Evolutionary conservation across 92 coral and sea anemone species (phyloP), one percentile per base, ranked within the genome.

Genomic region (Actinernus sp.): DNA sequence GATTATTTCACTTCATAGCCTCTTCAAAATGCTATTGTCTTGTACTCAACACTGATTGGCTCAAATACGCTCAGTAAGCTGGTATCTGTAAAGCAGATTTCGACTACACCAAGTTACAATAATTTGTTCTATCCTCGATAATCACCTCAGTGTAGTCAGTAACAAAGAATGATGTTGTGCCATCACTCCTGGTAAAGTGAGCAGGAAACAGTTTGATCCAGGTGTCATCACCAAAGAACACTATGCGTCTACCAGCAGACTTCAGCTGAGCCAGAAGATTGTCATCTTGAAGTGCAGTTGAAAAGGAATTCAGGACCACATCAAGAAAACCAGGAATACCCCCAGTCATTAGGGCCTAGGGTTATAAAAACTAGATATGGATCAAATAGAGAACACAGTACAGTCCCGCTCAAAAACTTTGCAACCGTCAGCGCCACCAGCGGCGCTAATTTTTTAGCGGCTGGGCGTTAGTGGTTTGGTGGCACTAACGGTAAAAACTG

Each of bases 161-260:
- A 13, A 94, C 98, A 83, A 94, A 94, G 63, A 94, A 94, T 34
- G 98, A 94, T 8, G 94, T 91, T 21, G 98, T 94, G 21, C 98
- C 98, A 72, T 94, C 98, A 39, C 71, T 64, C 31, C 98, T 79
- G 43, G 27, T 25, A 45, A 94, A 94, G 48, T 90, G 87, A 40
- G 39, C 84, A 31, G 98, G 98, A 63, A 94, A 94, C 36, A 94
- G 84, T 72, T 79, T 94, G 27, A 94, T 70, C 98, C 98, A 94
- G 12, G 98, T 94, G 50, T 94, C 98, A 36, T 94, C 98, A 32
- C 98, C 98, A 58, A 47, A 94, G 74, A 94, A 94, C 12, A 87
- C 65, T 31, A 94, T 70, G 60, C 54, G 83, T 75, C 75, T 86
- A 27, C 85, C 68, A 22, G 97, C 83, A 26, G 43, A 32, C 38